Percentiles rank a stretch among this genome's conserved stretches.
Evolutionary conservation across 2,797 vertebrate species (phyloP).

Genomic region (Apodemus agrarius): DNA sequence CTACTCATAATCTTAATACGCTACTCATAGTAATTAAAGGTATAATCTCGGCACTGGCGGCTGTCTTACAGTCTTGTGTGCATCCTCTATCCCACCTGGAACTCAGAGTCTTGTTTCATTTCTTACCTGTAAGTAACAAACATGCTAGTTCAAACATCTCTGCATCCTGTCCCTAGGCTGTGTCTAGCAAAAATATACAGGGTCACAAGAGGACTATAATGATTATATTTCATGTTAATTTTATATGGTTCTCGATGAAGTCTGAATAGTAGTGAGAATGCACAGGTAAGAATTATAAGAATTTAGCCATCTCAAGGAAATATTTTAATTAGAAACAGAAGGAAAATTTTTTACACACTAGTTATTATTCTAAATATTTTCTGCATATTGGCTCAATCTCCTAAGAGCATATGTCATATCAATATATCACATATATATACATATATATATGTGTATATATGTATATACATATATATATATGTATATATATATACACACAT

Average conservation of each 20-base stretch:
- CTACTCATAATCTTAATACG: background rate
- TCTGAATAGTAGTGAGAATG: constrained; percentile 24
- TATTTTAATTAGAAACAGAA: constrained; percentile 20
- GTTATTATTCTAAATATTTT: constrained; percentile 5
- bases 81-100: background rate
- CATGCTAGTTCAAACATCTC: background rate
- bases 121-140: background rate
- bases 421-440: no score
- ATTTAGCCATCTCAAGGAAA: background rate
- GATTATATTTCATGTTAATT: constrained; percentile 3
- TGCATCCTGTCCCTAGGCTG: background rate
- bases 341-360: background rate
- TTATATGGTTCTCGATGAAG: background rate
- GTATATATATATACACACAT: no score
- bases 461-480: no score
- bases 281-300: constrained; percentile 13
- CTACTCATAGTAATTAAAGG: background rate
- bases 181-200: background rate
- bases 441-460: no score
- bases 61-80: background rate
- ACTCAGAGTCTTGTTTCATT: background rate
- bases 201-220: background rate
- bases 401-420: background rate
- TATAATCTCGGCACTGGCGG: background rate
- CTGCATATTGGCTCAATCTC: background rate